These are phyloP conservation scores for Ispidina picta DNA, from an alignment of 2,797 vertebrate species.

Conservation along the genomic window DNA sequence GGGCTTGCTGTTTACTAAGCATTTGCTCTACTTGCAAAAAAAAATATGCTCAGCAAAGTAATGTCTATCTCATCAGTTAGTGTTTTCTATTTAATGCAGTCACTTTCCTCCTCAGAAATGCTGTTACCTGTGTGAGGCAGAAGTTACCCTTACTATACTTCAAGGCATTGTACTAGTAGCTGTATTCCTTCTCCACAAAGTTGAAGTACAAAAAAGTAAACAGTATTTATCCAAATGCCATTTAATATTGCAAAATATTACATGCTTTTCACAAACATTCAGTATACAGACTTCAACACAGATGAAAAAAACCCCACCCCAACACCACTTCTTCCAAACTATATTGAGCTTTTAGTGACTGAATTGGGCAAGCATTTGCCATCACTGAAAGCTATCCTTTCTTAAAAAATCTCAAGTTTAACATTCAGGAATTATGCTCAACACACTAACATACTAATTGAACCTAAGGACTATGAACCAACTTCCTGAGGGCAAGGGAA, in stretches of 20 bases:
- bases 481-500: background rate
- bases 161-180: background rate
- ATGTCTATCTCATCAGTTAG: background rate
- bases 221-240: background rate
- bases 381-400: background rate
- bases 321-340: background rate
- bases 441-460: background rate
- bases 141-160: background rate
- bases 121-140: background rate
- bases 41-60: background rate
- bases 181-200: background rate
- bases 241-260: constrained; percentile 37
- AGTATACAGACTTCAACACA: background rate
- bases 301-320: background rate
- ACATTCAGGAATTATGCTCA: background rate
- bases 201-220: background rate
- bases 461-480: background rate
- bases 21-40: background rate
- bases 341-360: background rate
- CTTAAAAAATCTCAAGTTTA: background rate
- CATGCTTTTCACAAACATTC: background rate
- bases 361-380: background rate
- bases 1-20: background rate
- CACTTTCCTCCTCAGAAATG: background rate
- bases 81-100: background rate